Conservation (phyloP, 2,113 vertebrate species). For the Phaethon lepturus region DNA sequence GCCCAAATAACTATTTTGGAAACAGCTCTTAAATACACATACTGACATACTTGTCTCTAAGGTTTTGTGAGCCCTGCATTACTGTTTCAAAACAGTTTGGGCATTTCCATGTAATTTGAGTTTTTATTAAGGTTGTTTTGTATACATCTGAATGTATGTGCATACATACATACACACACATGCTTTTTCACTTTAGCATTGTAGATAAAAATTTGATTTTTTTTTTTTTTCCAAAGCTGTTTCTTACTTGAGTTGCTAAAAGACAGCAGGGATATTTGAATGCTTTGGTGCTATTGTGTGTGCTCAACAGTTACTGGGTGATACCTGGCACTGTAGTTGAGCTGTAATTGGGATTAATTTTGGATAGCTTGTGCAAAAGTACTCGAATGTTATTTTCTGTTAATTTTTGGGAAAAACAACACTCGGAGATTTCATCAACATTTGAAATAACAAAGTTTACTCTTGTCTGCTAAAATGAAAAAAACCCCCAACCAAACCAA, state of each 20-base stretch:
- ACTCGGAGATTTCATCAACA: neutral
- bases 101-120: neutral
- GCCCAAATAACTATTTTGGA: neutral
- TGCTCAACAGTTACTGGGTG: neutral
- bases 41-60: neutral
- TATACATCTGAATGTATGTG: neutral
- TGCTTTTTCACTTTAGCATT: neutral
- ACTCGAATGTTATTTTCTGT: neutral
- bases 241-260: neutral
- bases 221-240: neutral
- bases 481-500: neutral
- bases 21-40: neutral
- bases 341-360: neutral
- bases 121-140: neutral
- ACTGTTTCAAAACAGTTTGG: neutral
- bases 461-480: neutral
- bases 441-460: neutral
- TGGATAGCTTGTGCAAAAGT: neutral
- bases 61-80: neutral
- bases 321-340: neutral
- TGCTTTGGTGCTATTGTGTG: neutral
- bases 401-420: neutral
- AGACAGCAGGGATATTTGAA: neutral
- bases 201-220: neutral
- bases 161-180: rapidly evolving